Conservation (phyloP, 2,888 invertebrate species). For the Idaea aversata region DNA sequence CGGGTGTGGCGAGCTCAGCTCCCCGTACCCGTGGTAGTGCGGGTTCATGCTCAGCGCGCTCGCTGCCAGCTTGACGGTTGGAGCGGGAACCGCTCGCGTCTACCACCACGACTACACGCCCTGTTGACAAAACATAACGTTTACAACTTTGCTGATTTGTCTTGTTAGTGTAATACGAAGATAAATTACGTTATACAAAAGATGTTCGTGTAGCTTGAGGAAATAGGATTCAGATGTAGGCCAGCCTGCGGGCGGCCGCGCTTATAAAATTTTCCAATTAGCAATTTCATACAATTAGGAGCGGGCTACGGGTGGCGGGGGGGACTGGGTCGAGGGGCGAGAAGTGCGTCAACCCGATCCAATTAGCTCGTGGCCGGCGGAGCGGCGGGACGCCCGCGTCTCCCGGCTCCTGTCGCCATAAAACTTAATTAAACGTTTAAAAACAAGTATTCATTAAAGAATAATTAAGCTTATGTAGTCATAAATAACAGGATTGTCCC, state of each 20-base stretch:
- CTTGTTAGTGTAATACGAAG: constrained; percentile 5
- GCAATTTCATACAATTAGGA: constrained; percentile 80
- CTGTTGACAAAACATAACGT: constrained; percentile 44
- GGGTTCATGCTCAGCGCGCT: constrained; percentile 94
- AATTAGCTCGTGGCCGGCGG: constrained; percentile 79
- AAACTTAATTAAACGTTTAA: constrained; percentile 82
- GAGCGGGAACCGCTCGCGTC: constrained; percentile 76
- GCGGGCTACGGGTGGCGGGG: constrained; percentile 53
- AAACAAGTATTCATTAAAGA: constrained; percentile 82
- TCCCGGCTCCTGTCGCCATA: constrained; percentile 78
- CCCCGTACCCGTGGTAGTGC: constrained; percentile 92
- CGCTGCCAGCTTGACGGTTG: constrained; percentile 92
- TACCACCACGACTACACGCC: constrained; percentile 77
- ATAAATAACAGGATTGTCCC: constrained; percentile 81
- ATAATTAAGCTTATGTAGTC: constrained; percentile 82
- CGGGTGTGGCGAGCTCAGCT: constrained; percentile 89
- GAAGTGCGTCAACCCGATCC: constrained; percentile 78
- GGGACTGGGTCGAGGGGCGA: constrained; percentile 48
- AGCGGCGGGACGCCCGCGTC: constrained; percentile 71
- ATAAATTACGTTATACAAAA: not conserved
- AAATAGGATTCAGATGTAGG: constrained; percentile 54
- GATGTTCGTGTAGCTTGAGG: constrained; percentile 22
- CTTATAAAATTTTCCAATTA: constrained; percentile 81
- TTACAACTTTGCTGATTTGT: constrained; percentile 4
- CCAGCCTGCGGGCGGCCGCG: constrained; percentile 72